Evolutionary conservation across 2,888 invertebrate genomes (phyloP).

Genomic region (Tiphia femorata): DNA sequence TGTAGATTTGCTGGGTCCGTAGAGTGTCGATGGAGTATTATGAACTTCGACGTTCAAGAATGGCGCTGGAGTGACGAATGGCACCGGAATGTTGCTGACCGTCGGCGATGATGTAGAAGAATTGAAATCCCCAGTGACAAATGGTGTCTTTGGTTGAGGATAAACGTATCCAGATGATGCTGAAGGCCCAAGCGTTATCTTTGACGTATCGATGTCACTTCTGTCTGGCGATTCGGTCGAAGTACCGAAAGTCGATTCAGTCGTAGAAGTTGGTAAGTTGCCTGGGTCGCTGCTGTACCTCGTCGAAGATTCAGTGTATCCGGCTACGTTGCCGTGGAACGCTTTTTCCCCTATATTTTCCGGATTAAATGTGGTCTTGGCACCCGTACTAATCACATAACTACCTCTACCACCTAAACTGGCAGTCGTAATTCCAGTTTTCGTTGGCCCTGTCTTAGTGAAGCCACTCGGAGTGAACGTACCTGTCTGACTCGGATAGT

Average conservation of each 20-base stretch:
- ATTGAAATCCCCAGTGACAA: conserved; percentile 16
- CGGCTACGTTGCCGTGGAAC: conserved; percentile 50
- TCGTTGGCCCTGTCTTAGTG: conserved; percentile 63
- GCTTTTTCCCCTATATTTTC: conserved; percentile 61
- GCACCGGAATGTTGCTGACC: background rate
- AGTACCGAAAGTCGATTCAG: conserved; percentile 5
- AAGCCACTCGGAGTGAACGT: conserved; percentile 52
- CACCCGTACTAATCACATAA: conserved; percentile 54
- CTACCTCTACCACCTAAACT: conserved; percentile 60
- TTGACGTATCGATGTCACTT: conserved; percentile 40
- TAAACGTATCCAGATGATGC: conserved; percentile 44
- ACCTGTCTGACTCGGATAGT: conserved; percentile 4
- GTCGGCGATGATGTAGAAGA: conserved; percentile 9
- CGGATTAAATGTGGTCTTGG: conserved; percentile 41
- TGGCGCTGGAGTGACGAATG: conserved; percentile 44
- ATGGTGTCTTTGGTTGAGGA: conserved; percentile 28
- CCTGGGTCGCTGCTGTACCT: background rate
- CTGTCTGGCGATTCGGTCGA: conserved; percentile 27
- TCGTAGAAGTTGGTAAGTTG: conserved; percentile 20
- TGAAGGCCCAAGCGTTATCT: conserved; percentile 27
- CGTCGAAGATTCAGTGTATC: conserved; percentile 38
- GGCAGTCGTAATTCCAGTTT: conserved; percentile 61
- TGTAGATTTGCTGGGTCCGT: conserved; percentile 22
- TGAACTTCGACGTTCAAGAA: conserved; percentile 49
- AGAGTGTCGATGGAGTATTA: conserved; percentile 40